A percentile compares a stretch with the other conserved stretches of the same genome.
Conservation (phyloP, 2,888 invertebrate genomes). For the Seira ritae region DNA sequence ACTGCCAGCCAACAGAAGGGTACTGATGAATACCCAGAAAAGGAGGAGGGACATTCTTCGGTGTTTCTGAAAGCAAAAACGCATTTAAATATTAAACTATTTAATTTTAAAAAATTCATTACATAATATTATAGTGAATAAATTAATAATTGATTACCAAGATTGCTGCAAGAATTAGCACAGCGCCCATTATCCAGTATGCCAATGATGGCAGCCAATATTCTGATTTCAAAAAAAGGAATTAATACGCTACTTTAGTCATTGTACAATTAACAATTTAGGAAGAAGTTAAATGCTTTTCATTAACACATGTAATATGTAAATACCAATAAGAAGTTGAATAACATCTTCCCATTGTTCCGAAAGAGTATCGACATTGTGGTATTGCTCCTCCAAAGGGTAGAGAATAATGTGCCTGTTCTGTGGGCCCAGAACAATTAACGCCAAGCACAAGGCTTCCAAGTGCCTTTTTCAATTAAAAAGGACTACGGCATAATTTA, state of each 20-base stretch:
- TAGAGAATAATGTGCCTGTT: slow-evolving; percentile 61
- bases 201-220: slow-evolving; percentile 64
- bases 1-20: slow-evolving; percentile 67
- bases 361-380: slow-evolving; percentile 46
- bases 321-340: slow-evolving; percentile 66
- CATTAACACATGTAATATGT: no score
- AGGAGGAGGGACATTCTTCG: slow-evolving; percentile 58
- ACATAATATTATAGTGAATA: background rate
- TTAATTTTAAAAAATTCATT: background rate
- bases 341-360: slow-evolving; percentile 63
- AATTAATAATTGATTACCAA: slow-evolving; percentile 21
- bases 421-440: slow-evolving; percentile 52
- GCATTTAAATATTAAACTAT: slow-evolving; percentile 11
- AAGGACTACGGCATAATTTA: background rate
- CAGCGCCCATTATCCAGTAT: slow-evolving; percentile 59
- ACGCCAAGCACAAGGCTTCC: slow-evolving; percentile 59
- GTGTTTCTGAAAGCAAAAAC: slow-evolving; percentile 38
- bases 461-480: slow-evolving; percentile 41
- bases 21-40: slow-evolving; percentile 64
- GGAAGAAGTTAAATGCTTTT: no score
- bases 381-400: slow-evolving; percentile 38
- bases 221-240: slow-evolving; percentile 53
- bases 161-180: slow-evolving; percentile 52
- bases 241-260: background rate
- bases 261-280: slow-evolving; percentile 11